A percentile compares a stretch with the other conserved stretches of the same genome.
These are phyloP conservation scores for Solenodon paradoxus DNA, from an alignment of 2,113 vertebrate species.

Conservation along the genomic window DNA sequence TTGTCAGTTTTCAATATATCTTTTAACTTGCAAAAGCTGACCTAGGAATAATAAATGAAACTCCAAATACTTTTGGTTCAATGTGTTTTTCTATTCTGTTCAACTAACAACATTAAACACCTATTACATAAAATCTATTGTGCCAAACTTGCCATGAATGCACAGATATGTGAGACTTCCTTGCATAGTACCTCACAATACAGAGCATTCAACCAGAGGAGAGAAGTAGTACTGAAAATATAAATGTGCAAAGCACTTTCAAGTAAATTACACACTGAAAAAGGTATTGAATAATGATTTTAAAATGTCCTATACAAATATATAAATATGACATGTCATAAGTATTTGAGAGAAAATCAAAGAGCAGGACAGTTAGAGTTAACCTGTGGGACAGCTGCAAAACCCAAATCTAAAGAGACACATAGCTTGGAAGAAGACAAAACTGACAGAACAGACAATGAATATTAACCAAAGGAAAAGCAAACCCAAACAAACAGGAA, in stretches of 20 bases:
- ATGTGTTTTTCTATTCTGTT: background rate
- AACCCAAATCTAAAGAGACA: too few relatives aligned
- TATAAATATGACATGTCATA: too few relatives aligned
- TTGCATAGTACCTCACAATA: background rate
- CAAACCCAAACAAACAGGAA: too few relatives aligned
- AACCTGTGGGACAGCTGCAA: too few relatives aligned
- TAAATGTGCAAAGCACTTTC: background rate
- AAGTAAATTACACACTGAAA: background rate
- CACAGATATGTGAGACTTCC: background rate
- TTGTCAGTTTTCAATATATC: background rate
- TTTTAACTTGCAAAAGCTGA: constrained; percentile 29
- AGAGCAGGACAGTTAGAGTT: too few relatives aligned
- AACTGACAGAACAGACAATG: too few relatives aligned
- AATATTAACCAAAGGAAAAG: too few relatives aligned
- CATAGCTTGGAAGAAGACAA: too few relatives aligned
- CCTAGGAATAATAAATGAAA: constrained; percentile 23
- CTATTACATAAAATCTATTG: background rate
- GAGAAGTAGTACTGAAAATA: background rate
- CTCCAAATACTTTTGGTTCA: background rate
- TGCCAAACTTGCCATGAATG: background rate
- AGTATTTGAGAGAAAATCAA: too few relatives aligned
- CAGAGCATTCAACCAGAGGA: background rate
- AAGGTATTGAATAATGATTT: too few relatives aligned
- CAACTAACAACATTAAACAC: constrained; percentile 12
- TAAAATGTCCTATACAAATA: too few relatives aligned